Evolutionary conservation across 2,888 invertebrate genomes (phyloP).

Genomic region (Phrixothrix hirtus): DNA sequence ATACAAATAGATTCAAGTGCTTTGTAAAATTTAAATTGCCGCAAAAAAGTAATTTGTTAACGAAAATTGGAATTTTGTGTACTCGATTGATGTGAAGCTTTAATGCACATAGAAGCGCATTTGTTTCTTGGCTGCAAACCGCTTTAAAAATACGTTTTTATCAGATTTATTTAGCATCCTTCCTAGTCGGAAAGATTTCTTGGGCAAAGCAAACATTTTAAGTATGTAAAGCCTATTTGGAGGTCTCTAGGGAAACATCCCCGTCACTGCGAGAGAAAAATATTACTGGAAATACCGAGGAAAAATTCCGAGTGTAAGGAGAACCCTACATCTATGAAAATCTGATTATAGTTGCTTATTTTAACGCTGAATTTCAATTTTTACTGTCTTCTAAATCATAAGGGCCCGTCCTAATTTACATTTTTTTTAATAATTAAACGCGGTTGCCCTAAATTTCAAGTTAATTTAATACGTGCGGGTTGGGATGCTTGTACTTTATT

Average conservation of each 20-base stretch:
- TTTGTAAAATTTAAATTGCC: background rate
- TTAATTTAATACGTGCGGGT: no score
- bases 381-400: no score
- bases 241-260: conserved; percentile 28
- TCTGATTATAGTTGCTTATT: conserved; percentile 21
- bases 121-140: conserved; percentile 21
- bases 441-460: no score
- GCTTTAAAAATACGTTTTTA: conserved; percentile 30
- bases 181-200: conserved; percentile 27
- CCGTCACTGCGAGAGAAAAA: conserved; percentile 28
- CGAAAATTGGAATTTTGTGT: background rate
- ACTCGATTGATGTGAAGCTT: background rate
- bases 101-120: conserved; percentile 17
- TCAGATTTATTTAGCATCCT: conserved; percentile 31
- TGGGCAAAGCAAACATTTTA: conserved; percentile 31
- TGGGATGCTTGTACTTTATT: no score
- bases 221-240: conserved; percentile 32
- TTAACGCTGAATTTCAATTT: conserved; percentile 15
- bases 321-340: conserved; percentile 18
- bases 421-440: no score
- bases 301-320: conserved; percentile 18
- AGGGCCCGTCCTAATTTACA: no score
- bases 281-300: conserved; percentile 21
- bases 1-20: background rate
- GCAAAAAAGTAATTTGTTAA: background rate